Percentiles rank a stretch among this genome's conserved stretches.
phyloP scores from a whole-genome alignment of 2,888 invertebrate genomes.

The Pandemis heparana region DNA sequence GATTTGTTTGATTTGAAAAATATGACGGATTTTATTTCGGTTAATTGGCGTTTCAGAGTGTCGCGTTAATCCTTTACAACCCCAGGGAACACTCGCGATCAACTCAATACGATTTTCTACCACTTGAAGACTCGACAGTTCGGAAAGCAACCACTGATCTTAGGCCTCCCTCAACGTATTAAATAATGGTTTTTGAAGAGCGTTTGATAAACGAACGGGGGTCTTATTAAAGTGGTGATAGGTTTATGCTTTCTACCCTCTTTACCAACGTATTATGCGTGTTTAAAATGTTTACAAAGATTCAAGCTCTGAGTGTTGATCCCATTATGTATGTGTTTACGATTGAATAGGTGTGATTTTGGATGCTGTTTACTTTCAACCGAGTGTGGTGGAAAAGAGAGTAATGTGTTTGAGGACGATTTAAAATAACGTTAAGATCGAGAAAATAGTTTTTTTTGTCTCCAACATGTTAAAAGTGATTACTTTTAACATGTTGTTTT shows the following conservation, averaged over 20 bases:
- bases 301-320: constrained; percentile 50
- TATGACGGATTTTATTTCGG: neutral
- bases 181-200: neutral
- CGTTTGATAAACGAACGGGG: constrained; percentile 24
- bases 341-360: constrained; percentile 18
- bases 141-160: constrained; percentile 53
- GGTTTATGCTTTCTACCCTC: constrained; percentile 60
- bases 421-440: too few species aligned
- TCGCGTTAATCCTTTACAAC: constrained; percentile 30
- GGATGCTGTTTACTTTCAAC: constrained; percentile 10
- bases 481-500: too few species aligned
- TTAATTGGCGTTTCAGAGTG: constrained; percentile 6
- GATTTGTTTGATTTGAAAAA: too few species aligned
- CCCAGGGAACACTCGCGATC: constrained; percentile 42
- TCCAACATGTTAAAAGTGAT: too few species aligned
- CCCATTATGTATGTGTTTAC: constrained; percentile 39
- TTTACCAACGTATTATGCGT: constrained; percentile 56
- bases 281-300: constrained; percentile 64
- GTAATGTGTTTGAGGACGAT: too few species aligned
- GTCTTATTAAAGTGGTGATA: constrained; percentile 50
- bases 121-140: constrained; percentile 72
- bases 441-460: too few species aligned
- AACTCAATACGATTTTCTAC: constrained; percentile 75
- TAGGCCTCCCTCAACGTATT: constrained; percentile 40
- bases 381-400: neutral